Percentiles rank a stretch among this genome's conserved stretches.
These are phyloP conservation scores for Nothobranchius furzeri DNA, from an alignment of 2,113 vertebrate species.

Conservation along the genomic window DNA sequence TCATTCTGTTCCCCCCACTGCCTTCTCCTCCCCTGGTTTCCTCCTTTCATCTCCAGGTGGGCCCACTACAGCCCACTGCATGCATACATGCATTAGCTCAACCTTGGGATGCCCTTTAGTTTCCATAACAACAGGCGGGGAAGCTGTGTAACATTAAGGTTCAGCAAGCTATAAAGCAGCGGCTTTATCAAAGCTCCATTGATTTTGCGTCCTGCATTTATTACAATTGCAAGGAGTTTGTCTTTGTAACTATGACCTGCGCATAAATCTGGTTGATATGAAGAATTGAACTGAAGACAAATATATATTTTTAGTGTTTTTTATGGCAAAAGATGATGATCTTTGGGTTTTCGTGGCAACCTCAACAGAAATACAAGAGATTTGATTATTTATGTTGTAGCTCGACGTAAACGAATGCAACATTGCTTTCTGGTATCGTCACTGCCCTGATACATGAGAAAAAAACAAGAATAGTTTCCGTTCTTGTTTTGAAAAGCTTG, in stretches of 20 bases:
- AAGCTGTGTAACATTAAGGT: conserved; percentile 60
- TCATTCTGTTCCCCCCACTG: conserved; percentile 5
- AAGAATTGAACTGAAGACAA: neutral
- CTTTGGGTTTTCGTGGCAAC: neutral
- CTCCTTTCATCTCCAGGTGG: conserved; percentile 73
- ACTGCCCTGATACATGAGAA: too few relatives aligned
- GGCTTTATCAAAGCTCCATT: conserved; percentile 63
- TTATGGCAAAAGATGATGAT: neutral
- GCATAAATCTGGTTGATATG: conserved; percentile 30
- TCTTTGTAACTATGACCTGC: conserved; percentile 32
- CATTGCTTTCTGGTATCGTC: too few relatives aligned
- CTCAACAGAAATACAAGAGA: neutral
- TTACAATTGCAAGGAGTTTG: conserved; percentile 37
- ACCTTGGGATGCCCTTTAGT: conserved; percentile 74
- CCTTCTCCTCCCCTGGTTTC: conserved; percentile 21
- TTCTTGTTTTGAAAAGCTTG: too few relatives aligned
- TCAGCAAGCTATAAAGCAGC: conserved; percentile 20
- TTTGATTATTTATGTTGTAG: too few relatives aligned
- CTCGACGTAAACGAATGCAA: too few relatives aligned
- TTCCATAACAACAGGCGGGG: conserved; percentile 66
- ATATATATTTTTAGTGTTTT: neutral
- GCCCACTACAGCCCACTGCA: conserved; percentile 54
- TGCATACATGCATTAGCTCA: conserved; percentile 64
- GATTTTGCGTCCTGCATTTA: conserved; percentile 69
- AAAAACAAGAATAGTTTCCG: too few relatives aligned